Percentiles rank a stretch among this genome's conserved stretches.
phyloP scores from a whole-genome alignment of 2,888 invertebrate species.

The Himalopsyche kuldschensis region DNA sequence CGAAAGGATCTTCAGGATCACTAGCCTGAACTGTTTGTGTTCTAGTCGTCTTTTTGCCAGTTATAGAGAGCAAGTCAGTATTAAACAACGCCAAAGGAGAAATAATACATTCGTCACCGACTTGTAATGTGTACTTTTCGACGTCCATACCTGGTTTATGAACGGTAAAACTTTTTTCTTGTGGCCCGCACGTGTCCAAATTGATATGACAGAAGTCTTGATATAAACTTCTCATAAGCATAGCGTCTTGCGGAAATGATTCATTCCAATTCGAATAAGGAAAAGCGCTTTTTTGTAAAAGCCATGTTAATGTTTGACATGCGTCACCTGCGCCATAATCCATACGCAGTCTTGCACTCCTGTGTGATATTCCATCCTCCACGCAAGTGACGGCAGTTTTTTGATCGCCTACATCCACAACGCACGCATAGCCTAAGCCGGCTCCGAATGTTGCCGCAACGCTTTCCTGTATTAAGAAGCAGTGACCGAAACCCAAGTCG shows the following conservation, averaged over 20 bases:
- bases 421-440: conserved; percentile 76
- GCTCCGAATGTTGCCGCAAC: conserved; percentile 59
- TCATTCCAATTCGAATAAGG: conserved; percentile 83
- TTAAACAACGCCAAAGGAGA: conserved; percentile 87
- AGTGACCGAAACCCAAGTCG: conserved; percentile 83
- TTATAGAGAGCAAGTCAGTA: conserved; percentile 84
- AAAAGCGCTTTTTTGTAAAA: conserved; percentile 87
- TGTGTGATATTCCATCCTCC: conserved; percentile 93
- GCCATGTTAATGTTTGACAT: conserved; percentile 84
- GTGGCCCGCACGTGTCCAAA: conserved; percentile 84
- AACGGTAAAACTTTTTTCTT: conserved; percentile 77
- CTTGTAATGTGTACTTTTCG: conserved; percentile 74
- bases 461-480: conserved; percentile 78
- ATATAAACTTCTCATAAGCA: conserved; percentile 80
- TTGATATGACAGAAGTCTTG: conserved; percentile 91
- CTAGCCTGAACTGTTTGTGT: conserved; percentile 71
- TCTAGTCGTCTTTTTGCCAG: conserved; percentile 73
- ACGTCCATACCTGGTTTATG: conserved; percentile 70
- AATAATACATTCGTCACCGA: conserved; percentile 91
- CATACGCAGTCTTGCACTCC: conserved; percentile 79
- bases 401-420: conserved; percentile 93
- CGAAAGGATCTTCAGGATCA: conserved; percentile 92
- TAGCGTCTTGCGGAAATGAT: conserved; percentile 73
- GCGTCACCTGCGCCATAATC: conserved; percentile 92
- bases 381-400: conserved; percentile 95